These are phyloP conservation scores for Taurulus bubalis DNA, from an alignment of 2,113 vertebrate species.

Conservation along the genomic window DNA sequence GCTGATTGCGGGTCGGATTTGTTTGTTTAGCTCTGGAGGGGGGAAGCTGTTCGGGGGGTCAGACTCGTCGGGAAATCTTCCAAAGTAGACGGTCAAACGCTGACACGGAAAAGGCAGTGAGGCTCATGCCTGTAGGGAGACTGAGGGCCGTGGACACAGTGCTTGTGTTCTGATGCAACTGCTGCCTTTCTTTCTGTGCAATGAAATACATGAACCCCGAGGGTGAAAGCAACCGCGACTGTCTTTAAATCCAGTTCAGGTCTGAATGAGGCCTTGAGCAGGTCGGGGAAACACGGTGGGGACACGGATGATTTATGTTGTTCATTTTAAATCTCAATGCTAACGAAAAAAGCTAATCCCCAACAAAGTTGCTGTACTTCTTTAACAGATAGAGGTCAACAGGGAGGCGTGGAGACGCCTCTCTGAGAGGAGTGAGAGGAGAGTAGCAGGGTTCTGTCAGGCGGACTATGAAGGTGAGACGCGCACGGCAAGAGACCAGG, in stretches of 20 bases:
- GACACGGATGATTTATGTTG: neutral
- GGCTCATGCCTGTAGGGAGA: neutral
- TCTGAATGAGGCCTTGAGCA: neutral
- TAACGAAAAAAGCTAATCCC: neutral
- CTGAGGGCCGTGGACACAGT: constrained; percentile 2
- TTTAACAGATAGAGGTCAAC: constrained; percentile 21
- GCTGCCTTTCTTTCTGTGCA: constrained; percentile 12
- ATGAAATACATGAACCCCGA: neutral
- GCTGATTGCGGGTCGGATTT: constrained; percentile 61
- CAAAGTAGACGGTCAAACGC: constrained; percentile 24
- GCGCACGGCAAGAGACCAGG: constrained; percentile 35
- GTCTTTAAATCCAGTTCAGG: neutral
- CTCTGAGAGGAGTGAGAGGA: constrained; percentile 1
- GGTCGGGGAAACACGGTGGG: neutral
- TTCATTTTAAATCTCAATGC: neutral
- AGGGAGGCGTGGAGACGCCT: neutral
- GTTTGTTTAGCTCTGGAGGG: constrained; percentile 59
- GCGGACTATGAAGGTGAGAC: constrained; percentile 55
- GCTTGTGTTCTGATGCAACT: neutral
- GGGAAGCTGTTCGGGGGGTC: neutral
- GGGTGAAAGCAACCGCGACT: neutral
- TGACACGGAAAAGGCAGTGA: constrained; percentile 2
- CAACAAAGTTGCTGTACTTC: neutral
- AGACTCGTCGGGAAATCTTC: constrained; percentile 25
- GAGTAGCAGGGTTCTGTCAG: neutral